Base-by-base conservation (phyloP, 2,888 invertebrate species). In the Thereva nobilitata region DNA sequence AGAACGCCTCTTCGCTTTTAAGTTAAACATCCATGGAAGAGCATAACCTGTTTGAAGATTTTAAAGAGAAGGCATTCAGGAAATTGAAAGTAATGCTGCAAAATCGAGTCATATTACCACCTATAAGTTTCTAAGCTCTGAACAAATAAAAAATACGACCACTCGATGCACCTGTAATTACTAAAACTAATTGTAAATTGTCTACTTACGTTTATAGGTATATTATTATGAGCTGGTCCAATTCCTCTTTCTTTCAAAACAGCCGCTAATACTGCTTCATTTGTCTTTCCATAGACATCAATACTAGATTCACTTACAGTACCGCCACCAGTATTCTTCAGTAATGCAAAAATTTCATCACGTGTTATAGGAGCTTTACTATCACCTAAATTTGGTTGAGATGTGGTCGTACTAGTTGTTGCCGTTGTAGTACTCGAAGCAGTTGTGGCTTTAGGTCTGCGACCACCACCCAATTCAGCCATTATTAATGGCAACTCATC, bases 231-330 rank as follows among this genome's bases (percentile, higher is more conserved):
- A n/a, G 86, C 84, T 4, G 90, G 89, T 67, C 87, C 88, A 72
- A 90, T 89, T 47, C 89, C 89, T 75, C 88, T 86, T 73, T 89
- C 86, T 79, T 89, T 89, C 56, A 90, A 80, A 64, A 89, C 79
- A 3, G 89, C 87, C 0, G 89, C 89, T 37, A 90, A 82, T 69
- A 90, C 80, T 1, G 89, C 89, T 69, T 89, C 89, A 73, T 88
- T 86, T 68, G 85, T 86, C 73, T 86, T 85, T 9, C 87, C 87
- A 67, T 83, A 86, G n/a, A 71, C 69, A 52, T 70, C 71, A 9
- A 69, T 68, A n/a, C 67, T 68, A 9, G 76, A 76, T 6, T 77
- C 72, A 0, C 75, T 71, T 2, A 75, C 70, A 5, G 76, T 70
- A 2, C 77, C 73, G 7, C 75, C 69, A 1, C 77, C 71, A 3